Evolutionary conservation across 2,888 invertebrate species (phyloP), one percentile per base, ranked within the genome.

Genomic region (Tiphia femorata): DNA sequence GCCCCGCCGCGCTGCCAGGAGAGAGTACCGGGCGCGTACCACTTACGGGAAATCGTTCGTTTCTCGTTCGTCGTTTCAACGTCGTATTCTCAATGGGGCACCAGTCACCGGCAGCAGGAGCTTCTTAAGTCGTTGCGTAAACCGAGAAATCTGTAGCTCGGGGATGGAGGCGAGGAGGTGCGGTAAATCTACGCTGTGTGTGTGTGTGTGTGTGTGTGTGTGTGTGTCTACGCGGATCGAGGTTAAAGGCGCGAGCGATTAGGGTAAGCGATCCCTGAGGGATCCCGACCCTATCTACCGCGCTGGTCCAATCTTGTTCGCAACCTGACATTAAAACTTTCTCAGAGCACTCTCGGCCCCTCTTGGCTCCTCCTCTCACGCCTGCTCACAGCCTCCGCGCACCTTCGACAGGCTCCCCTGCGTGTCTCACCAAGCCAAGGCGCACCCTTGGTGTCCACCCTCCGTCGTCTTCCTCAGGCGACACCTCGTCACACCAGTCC

Each of bases 231-330:
- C 12, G 33, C 12, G 44, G 41, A 53, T 50, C 50, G 58, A 37
- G 64, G 60, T 64, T 58, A 58, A 63, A 73, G 62, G 60, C 64
- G 57, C 49, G 51, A 54, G 57, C 75, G 73, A 73, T 73, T 75
- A 73, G 73, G 69, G 65, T 60, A 64, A 75, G 52, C 67, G 75
- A 67, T 75, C 69, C 75, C 61, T 35, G 8, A 59, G 69, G 73
- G 62, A 68, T 42, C 40, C 35, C 19, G 23, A 35, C 40, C 50
- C 53, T 14, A 29, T 48, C 16, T 33, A 10, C 37, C 41, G n/a
- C 40, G 21, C 16, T 41, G 44, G 46, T 49, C 49, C 72, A 62
- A 70, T 74, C 74, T 72, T 64, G 63, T 70, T 72, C 62, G 66
- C 62, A 50, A 62, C 47, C 59, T 53, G 58, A 65, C 72, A 64